Evolutionary conservation across 2,113 vertebrate species (phyloP).

Genomic region (Marcusenius ussheri): DNA sequence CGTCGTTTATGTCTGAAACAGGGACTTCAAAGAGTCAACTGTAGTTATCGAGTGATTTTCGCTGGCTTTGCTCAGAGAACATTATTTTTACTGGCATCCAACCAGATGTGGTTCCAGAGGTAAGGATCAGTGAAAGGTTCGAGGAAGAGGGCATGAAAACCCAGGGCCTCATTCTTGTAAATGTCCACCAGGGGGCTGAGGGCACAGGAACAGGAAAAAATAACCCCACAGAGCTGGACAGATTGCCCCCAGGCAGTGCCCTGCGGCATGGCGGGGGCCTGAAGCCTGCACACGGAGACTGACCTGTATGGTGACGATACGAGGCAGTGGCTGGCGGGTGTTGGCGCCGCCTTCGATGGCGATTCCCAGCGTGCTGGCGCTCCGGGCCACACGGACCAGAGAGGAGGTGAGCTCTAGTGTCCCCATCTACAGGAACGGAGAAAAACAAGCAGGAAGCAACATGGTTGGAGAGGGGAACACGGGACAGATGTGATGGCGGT

Average conservation of each 20-base stretch:
- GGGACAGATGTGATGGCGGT: neutral
- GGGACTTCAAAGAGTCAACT: neutral
- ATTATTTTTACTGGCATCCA: neutral
- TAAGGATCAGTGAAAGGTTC: neutral
- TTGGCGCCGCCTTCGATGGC: constrained; percentile 93
- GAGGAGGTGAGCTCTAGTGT: constrained; percentile 61
- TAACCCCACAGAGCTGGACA: neutral
- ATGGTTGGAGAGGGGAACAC: neutral
- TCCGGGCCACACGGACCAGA: constrained; percentile 77
- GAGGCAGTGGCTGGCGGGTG: constrained; percentile 83
- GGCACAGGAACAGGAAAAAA: neutral
- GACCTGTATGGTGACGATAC: constrained; percentile 94
- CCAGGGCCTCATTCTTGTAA: neutral
- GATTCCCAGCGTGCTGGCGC: constrained; percentile 78
- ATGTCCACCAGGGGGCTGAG: neutral
- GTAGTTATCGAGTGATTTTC: neutral
- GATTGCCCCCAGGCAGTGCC: neutral
- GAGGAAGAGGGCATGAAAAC: neutral
- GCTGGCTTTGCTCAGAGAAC: neutral
- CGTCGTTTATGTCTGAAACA: neutral
- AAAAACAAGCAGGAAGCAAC: neutral
- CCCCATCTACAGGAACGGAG: constrained; percentile 30
- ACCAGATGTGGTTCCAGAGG: neutral
- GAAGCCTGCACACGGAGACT: neutral
- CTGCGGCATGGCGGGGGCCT: neutral